phyloP scores from a whole-genome alignment of 2,797 vertebrate genomes.

The Pseudochaenichthys georgianus region DNA sequence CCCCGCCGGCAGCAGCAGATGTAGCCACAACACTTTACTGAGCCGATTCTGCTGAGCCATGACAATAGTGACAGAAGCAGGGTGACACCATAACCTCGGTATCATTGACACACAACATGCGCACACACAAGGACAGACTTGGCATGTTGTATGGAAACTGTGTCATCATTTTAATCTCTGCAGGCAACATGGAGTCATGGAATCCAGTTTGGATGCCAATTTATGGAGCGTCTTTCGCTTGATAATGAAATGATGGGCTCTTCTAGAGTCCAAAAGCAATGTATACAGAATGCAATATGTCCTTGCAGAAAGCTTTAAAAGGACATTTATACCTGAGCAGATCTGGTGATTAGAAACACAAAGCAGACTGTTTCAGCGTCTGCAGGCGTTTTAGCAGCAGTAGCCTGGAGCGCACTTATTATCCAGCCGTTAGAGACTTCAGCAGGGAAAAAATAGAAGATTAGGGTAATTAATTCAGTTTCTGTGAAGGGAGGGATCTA shows the following conservation, averaged over 20 bases:
- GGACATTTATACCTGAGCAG: conserved; percentile 3
- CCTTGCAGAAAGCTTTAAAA: conserved; percentile 7
- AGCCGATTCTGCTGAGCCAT: conserved; percentile 72
- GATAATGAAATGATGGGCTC: background rate
- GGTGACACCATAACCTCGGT: conserved; percentile 61
- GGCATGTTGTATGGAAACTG: conserved; percentile 52
- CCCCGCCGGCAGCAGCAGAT: conserved; percentile 76
- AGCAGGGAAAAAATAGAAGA: conserved; percentile 11
- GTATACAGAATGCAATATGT: background rate
- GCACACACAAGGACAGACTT: conserved; percentile 49
- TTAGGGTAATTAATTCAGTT: conserved; percentile 42
- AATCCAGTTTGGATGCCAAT: conserved; percentile 9
- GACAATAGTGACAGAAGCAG: conserved; percentile 52
- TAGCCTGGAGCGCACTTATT: conserved; percentile 32
- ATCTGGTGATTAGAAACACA: conserved; percentile 28
- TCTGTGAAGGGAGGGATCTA: conserved; percentile 15
- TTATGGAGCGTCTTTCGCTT: background rate
- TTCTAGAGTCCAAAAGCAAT: background rate
- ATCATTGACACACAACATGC: conserved; percentile 34
- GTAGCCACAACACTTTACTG: conserved; percentile 73
- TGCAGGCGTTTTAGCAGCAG: conserved; percentile 37
- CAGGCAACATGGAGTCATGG: conserved; percentile 21
- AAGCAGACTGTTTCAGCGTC: conserved; percentile 27
- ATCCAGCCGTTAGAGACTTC: conserved; percentile 28
- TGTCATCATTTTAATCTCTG: conserved; percentile 47